These are phyloP conservation scores for Streptopelia turtur DNA, from an alignment of 2,797 vertebrate genomes.

Conservation along the genomic window DNA sequence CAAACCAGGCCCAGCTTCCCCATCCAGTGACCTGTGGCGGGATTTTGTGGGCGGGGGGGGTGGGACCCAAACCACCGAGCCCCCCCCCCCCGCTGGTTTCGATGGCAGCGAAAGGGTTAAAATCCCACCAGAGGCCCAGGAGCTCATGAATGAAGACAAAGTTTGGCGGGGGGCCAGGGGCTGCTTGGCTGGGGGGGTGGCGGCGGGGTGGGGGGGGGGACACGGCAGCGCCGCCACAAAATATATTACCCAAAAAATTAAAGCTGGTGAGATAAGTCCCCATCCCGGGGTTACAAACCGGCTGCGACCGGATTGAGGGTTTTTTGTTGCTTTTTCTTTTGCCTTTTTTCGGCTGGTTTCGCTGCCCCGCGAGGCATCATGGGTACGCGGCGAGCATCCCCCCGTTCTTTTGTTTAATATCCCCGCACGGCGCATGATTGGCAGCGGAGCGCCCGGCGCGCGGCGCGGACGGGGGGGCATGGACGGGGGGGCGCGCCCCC, in stretches of 20 bases:
- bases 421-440: conserved; percentile 79
- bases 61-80: too few relatives aligned
- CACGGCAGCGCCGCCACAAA: too few relatives aligned
- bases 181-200: neutral
- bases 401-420: conserved; percentile 83
- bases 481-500: neutral
- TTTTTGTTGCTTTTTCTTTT: conserved; percentile 12
- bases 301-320: conserved; percentile 81
- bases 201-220: neutral
- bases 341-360: conserved; percentile 40
- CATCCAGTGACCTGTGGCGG: too few relatives aligned
- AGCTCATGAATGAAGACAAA: conserved; percentile 75
- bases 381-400: conserved; percentile 81
- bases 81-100: too few relatives aligned
- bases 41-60: too few relatives aligned
- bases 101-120: conserved; percentile 68
- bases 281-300: conserved; percentile 91
- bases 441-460: conserved; percentile 71
- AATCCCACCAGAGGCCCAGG: conserved; percentile 60
- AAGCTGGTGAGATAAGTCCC: conserved; percentile 88
- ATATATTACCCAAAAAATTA: neutral
- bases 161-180: conserved; percentile 74
- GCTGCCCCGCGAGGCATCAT: conserved; percentile 82
- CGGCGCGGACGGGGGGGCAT: too few relatives aligned
- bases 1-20: too few relatives aligned